Base-by-base conservation (phyloP, 1,140 invertebrate species). In the Papilio dardanus region DNA sequence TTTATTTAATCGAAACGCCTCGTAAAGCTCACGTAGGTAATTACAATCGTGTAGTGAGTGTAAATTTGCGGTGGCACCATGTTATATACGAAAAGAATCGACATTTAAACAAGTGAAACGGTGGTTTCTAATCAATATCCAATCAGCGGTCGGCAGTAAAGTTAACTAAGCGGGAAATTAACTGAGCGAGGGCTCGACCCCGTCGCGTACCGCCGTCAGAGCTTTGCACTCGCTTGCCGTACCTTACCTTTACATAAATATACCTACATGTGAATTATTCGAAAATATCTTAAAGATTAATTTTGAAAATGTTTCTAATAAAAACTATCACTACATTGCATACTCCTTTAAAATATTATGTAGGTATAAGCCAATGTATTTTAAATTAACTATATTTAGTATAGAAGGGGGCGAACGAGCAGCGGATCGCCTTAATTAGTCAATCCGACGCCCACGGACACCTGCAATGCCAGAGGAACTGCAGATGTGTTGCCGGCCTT, bases 141-240 rank as follows among this genome's bases (percentile, higher is more conserved):
- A 92, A 92, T 92, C 91, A 92, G 82, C 79, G 84, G 77, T 33
- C 54, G 80, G 88, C 78, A 84, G 86, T 92, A 92, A 92, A 92
- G 86, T 91, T 92, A 92, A 92, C 91, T 91, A 90, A 92, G 81
- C 91, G 88, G 79, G 89, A 92, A 92, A 92, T 92, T 92, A 90
- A 90, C 83, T 87, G 78, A 76, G 79, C 74, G 76, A 71, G 79
- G 71, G 76, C 67, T 71, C 77, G 74, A 58, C 76, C 67, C 65
- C 77, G 79, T 74, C 71, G 7, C 54, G 54, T 75, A 73, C 30
- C 67, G 73, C 76, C 54, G 3, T 28, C 3, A 28, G 54, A 62
- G 54, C 54, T 62, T 62, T 62, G 24, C 10, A 62, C 21, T 28
- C 54, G 54, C 14, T 3, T 62, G n/a, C n/a, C n/a, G 3, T 46